These are phyloP conservation scores for Spermophilus dauricus DNA, from an alignment of 2,113 vertebrate species.

Conservation along the genomic window DNA sequence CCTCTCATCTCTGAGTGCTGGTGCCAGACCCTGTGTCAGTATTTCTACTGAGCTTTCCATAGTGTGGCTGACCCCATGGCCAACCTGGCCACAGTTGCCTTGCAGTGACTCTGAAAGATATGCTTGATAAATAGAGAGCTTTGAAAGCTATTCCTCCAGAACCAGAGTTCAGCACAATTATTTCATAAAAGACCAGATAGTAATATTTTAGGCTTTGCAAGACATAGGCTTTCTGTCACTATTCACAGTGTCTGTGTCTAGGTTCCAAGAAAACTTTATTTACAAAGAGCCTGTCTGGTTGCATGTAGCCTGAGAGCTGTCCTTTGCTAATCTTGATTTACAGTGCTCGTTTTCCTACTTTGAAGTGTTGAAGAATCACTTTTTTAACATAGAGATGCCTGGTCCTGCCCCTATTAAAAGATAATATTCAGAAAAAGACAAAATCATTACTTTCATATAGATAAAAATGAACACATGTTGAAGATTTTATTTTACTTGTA, in stretches of 20 bases:
- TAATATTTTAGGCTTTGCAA: conserved; percentile 12
- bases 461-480: conserved; percentile 28
- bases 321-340: not conserved
- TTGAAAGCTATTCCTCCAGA: conserved; percentile 2
- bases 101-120: not conserved
- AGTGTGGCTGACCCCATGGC: not conserved
- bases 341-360: not conserved
- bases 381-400: conserved; percentile 51
- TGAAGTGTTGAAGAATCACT: conserved; percentile 9
- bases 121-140: not conserved
- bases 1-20: not conserved
- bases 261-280: conserved; percentile 62
- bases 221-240: not conserved
- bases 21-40: not conserved
- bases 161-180: not conserved
- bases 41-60: conserved; percentile 19
- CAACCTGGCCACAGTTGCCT: not conserved
- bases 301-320: not conserved
- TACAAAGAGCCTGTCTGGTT: not conserved
- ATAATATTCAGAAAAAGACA: not conserved
- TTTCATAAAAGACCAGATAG: conserved; percentile 22
- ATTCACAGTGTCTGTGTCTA: not conserved
- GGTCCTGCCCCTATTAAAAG: not conserved
- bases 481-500: conserved; percentile 4
- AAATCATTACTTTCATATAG: conserved; percentile 34